These are phyloP conservation scores for Hirtodrosophila histrioides DNA, from an alignment of 2,888 invertebrate species.

Conservation along the genomic window DNA sequence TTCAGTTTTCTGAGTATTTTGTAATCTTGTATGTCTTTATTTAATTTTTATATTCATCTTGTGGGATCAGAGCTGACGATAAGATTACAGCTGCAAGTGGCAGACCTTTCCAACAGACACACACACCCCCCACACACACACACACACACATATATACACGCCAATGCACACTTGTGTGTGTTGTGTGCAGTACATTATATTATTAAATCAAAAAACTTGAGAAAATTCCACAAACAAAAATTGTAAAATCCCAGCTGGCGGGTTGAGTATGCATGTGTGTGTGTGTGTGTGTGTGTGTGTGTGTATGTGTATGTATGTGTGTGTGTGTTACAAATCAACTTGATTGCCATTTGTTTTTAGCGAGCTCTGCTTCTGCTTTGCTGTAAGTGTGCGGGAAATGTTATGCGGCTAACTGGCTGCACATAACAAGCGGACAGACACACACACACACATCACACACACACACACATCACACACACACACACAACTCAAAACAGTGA, in stretches of 20 bases:
- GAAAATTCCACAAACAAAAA: constrained; percentile 64
- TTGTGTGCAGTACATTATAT: constrained; percentile 49
- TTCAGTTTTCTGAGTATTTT: constrained; percentile 52
- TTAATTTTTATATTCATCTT: constrained; percentile 60
- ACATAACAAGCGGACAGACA: constrained; percentile 62
- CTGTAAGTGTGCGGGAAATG: constrained; percentile 61
- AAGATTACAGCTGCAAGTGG: constrained; percentile 62
- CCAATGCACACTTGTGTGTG: too few species aligned
- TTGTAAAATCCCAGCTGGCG: constrained; percentile 35
- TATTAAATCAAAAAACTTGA: constrained; percentile 78
- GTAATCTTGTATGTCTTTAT: constrained; percentile 65
- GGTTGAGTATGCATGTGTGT: constrained; percentile 3
- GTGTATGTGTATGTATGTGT: constrained; percentile 7
- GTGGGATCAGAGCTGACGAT: constrained; percentile 27
- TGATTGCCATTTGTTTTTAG: constrained; percentile 76
- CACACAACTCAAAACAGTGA: constrained; percentile 34
- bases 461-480: constrained; percentile 29
- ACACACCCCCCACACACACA: neutral
- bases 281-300: constrained; percentile 1
- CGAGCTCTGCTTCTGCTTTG: constrained; percentile 37
- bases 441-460: constrained; percentile 26
- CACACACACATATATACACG: constrained; percentile 2
- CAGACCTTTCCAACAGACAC: constrained; percentile 15
- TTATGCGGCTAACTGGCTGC: constrained; percentile 73
- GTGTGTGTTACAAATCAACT: constrained; percentile 71